These are phyloP conservation scores for Drosophila athabasca DNA, from an alignment of 1,140 invertebrate genomes.

Conservation along the genomic window DNA sequence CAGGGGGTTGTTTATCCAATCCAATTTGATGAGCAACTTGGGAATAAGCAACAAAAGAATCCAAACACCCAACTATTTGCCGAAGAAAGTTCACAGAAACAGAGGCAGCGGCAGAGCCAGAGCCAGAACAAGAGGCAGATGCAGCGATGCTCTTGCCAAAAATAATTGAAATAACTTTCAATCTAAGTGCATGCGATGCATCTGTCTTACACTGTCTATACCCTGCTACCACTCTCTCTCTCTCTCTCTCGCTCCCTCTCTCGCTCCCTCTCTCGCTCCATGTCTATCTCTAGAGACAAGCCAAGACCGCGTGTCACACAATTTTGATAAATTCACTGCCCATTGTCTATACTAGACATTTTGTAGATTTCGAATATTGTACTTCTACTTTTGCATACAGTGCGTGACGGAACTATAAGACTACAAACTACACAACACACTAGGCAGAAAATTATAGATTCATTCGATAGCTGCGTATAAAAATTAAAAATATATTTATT, in stretches of 20 bases:
- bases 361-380: slow-evolving; percentile 7
- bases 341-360: slow-evolving; percentile 51
- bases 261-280: slow-evolving; percentile 18
- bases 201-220: slow-evolving; percentile 20
- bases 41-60: slow-evolving; percentile 49
- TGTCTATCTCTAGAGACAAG: slow-evolving; percentile 37
- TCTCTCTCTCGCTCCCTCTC: neutral
- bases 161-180: slow-evolving; percentile 76
- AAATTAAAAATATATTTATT: too few relatives aligned
- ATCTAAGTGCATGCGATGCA: slow-evolving; percentile 48
- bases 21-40: slow-evolving; percentile 52
- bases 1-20: slow-evolving; percentile 38
- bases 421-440: too few relatives aligned
- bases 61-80: slow-evolving; percentile 34
- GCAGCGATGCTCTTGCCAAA: slow-evolving; percentile 48
- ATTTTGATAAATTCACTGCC: slow-evolving; percentile 72
- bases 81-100: slow-evolving; percentile 50
- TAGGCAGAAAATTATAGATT: too few relatives aligned
- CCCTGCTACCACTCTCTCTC: slow-evolving; percentile 6
- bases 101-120: neutral
- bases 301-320: slow-evolving; percentile 63
- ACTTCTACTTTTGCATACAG: too few relatives aligned
- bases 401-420: too few relatives aligned
- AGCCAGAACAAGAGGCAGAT: too few relatives aligned
- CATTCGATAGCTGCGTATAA: too few relatives aligned